Base-by-base conservation (phyloP, 2,888 invertebrate species). In the Diaperis boleti region DNA sequence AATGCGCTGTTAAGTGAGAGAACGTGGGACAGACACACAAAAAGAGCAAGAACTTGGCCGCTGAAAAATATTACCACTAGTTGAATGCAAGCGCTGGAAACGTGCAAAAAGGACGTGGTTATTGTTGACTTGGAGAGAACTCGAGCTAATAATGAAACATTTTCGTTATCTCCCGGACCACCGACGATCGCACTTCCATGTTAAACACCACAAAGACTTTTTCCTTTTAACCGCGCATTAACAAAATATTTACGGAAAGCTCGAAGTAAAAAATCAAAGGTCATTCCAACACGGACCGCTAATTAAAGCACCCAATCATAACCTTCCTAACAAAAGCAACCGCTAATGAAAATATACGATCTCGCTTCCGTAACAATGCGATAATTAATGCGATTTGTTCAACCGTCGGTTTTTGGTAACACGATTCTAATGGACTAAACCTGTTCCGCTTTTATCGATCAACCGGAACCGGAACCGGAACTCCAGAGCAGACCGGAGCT, bases 351-450 rank as follows among this genome's bases (percentile, higher is more conserved):
- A 55, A 61, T 61, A 61, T 55, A 61, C 55, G 60, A 47, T 52
- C 52, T 31, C 10, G 60, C 45, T 55, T 55, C 35, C 26, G 37
- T 45, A 61, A 61, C 62, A 49, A 56, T 62, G 22, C 41, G 8
- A 42, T 62, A 56, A 62, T 62, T 62, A 45, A 62, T 62, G 47
- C 47, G 56, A 62, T 56, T 62, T 62, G 62, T 56, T 42, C 17
- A 37, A 20, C 37, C 44, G 44, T 10, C 45, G 52, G 61, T 55
- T 44, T 54, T 54, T 31, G 31, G 54, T 54, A 62, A 47, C 55
- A 42, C 41, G 20, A 47, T 39, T 37, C 47, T 61, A 62, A 49
- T 62, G 62, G 45, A 47, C 41, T 47, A 49, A 49, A 39, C 56
- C 47, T 62, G 49, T 62, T 31, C 49, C 33, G 62, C 49, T 62